Base-by-base conservation (phyloP, 2,888 invertebrate genomes). In the Meloe dianella region DNA sequence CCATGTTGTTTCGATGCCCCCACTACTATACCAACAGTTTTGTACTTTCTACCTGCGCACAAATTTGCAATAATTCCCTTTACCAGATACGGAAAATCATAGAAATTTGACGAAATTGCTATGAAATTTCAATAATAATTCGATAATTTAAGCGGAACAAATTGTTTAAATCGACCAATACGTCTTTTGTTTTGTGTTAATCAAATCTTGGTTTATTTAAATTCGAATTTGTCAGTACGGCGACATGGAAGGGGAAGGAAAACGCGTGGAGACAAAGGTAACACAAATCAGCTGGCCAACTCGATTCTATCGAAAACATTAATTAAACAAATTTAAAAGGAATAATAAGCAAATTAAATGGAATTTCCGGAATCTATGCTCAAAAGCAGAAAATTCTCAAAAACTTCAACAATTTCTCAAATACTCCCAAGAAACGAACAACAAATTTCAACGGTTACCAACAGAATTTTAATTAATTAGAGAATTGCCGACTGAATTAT, bases 1-100 rank as follows among this genome's bases (percentile, higher is more conserved):
- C 74, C 75, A 75, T 77, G 76, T 75, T 74, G 74, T 70, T 72
- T 62, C 68, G 8, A 63, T 63, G 67, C 70, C 73, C 66, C 73
- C 66, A 67, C 67, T 67, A 64, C 24, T 30, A 6, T n/a, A 59
- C 63, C 47, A 54, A 57, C 57, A 66, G 65, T 62, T 61, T 57
- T 61, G 59, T 29, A 66, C 68, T 70, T 67, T 64, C 69, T 57
- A 60, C 60, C 64, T 65, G 61, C 68, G 65, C 61, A 54, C 54
- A 62, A 35, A 41, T 32, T 27, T 24, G 54, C 14, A 54, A 54
- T 7, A n/a, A 7, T 27, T 54, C 7, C 6, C 7, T 17, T 41
- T 41, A 17, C 5, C 6, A 6, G 17, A 6, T 2, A 12, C 32
- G 7, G 7, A 32, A 32, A 32, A 17, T 41, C 2, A 41, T 17